Base-by-base conservation (phyloP, 2,797 vertebrate genomes). In the Avahi laniger region DNA sequence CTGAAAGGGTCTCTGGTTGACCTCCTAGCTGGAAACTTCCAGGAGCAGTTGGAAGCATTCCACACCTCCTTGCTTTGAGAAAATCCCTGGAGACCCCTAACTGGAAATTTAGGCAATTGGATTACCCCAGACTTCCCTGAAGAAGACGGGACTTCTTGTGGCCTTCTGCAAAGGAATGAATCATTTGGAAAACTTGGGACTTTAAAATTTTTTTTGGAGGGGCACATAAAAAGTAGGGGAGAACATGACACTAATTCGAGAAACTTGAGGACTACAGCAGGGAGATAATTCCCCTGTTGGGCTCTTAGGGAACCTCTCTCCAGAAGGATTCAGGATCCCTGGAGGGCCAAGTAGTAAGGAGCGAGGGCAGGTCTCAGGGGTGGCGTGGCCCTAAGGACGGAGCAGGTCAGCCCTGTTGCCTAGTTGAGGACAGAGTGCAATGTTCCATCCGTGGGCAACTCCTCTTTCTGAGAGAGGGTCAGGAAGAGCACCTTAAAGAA, bases 121-220 rank as follows among this genome's bases (percentile, higher is more conserved):
- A 94, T 92, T 96, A n/a, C 50, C 89, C 88, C 91, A 92, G 59
- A 88, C 38, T 97, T 95, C 63, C 93, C 73, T 86, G 20, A 91
- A 94, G 38, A 69, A 78, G 20, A 86, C 14, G 6, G 50, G 65
- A 90, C 30, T 46, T 73, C 76, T 91, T 54, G 52, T 48, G 84
- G 79, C 85, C 63, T 92, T 97, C 78, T 95, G 70, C 41, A 81
- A 93, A 96, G 18, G 14, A 95, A 70, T 88, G 72, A 89, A 63
- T 95, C 81, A 95, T 88, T 84, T 96, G 78, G 91, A 88, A 95
- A 87, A 84, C 61, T 52, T 88, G 50, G 67, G 46, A 76, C n/a
- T 94, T 83, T 95, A 85, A 20, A 46, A 48, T 59, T 79, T 54
- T 70, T 67, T 18, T 52, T 65, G 14, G 26, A 41, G 38, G 12